Evolutionary conservation across 2,113 vertebrate species (phyloP).

Genomic region (Dicerorhinus sumatrensis): DNA sequence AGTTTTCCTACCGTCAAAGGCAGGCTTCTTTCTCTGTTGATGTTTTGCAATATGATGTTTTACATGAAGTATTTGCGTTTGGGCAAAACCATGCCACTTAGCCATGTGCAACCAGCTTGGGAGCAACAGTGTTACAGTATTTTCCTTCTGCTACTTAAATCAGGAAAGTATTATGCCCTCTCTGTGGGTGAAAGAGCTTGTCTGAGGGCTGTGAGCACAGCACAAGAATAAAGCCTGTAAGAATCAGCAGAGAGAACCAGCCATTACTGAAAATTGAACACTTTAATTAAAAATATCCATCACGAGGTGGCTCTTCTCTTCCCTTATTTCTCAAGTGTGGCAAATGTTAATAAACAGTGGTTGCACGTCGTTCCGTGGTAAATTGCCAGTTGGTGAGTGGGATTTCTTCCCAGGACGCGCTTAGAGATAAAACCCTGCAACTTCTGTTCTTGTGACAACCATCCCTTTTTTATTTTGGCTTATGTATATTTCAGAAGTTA

Average conservation of each 20-base stretch:
- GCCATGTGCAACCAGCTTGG: not conserved
- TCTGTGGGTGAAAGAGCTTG: not conserved
- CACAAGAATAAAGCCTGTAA: not conserved
- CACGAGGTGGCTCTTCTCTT: not conserved
- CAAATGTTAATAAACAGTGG: not conserved
- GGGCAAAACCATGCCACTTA: not conserved
- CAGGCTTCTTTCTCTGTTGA: not conserved
- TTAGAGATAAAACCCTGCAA: not conserved
- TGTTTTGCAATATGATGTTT: not conserved
- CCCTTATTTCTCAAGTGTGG: not conserved
- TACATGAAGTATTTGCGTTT: not conserved
- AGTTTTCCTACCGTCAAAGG: not conserved
- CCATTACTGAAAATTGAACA: not conserved
- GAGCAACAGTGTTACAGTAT: not conserved
- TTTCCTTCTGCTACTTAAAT: not conserved
- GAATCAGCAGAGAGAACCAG: not conserved
- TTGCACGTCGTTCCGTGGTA: not conserved
- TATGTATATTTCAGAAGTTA: not conserved
- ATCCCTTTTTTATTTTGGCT: not conserved
- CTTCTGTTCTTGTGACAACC: slow-evolving; percentile 37
- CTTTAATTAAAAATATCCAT: slow-evolving; percentile 66
- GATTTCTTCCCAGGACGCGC: not conserved
- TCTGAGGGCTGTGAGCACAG: not conserved
- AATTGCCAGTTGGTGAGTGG: not conserved
- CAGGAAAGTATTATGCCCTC: not conserved